Evolutionary conservation across 2,113 vertebrate genomes (phyloP).

Genomic region (Cyanoderma ruficeps): DNA sequence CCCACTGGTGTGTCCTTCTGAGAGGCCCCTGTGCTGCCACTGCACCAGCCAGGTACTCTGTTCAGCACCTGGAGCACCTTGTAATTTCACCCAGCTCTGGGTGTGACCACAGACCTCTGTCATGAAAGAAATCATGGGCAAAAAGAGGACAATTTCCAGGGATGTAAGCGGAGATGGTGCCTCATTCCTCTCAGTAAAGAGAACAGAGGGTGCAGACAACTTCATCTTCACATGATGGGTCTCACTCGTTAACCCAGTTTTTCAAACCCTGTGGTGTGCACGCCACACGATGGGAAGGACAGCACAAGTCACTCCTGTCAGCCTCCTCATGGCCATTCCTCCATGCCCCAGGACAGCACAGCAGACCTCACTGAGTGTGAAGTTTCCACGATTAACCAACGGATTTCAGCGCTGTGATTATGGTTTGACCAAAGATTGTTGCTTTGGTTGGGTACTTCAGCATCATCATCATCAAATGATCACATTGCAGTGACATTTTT

Average conservation of each 20-base stretch:
- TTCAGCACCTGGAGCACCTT: neutral
- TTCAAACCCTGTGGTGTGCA: neutral
- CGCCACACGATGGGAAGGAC: neutral
- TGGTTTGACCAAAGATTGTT: conserved; percentile 57
- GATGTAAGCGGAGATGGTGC: neutral
- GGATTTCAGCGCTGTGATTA: conserved; percentile 41
- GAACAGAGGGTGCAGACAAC: neutral
- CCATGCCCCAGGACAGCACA: neutral
- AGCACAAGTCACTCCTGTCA: neutral
- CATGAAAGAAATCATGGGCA: neutral
- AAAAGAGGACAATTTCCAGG: neutral
- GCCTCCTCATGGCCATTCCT: neutral
- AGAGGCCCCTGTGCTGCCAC: neutral
- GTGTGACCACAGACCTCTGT: neutral
- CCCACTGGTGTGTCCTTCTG: neutral
- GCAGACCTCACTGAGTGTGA: conserved; percentile 8
- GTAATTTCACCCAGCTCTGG: neutral
- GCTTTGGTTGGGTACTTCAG: neutral
- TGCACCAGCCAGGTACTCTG: neutral
- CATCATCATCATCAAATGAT: conserved; percentile 29
- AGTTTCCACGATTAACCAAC: conserved; percentile 21
- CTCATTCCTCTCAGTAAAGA: neutral
- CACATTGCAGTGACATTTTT: neutral
- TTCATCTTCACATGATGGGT: neutral
- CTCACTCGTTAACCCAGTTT: neutral